These are phyloP conservation scores for Lucifuga dentata DNA, from an alignment of 2,113 vertebrate species.

Conservation along the genomic window DNA sequence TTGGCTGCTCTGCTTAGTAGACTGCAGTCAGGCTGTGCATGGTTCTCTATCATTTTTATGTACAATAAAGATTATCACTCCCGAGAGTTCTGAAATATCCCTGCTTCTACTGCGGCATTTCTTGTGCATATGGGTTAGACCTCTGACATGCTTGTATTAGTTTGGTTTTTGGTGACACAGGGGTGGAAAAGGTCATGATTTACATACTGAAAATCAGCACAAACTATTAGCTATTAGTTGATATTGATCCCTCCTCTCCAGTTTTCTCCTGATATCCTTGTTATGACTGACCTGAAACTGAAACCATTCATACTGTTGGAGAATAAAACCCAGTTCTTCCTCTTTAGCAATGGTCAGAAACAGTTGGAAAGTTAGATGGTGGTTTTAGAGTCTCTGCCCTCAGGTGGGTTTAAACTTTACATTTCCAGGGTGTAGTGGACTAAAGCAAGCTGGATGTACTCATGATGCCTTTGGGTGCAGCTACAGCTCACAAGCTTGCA, in stretches of 20 bases:
- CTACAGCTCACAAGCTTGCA: constrained; percentile 1
- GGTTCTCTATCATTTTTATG: background rate
- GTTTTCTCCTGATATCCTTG: no score
- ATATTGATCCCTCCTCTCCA: no score
- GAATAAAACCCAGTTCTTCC: background rate
- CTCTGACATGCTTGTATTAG: background rate
- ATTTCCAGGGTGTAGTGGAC: background rate
- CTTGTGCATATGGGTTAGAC: background rate
- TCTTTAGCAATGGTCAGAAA: background rate
- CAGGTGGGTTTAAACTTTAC: background rate
- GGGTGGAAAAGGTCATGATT: no score
- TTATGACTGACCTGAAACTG: no score
- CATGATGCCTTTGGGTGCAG: constrained; percentile 2
- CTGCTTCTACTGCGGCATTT: background rate
- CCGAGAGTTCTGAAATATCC: background rate
- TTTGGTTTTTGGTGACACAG: no score
- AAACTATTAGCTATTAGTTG: no score
- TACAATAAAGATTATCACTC: background rate
- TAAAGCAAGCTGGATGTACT: background rate
- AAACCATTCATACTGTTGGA: background rate
- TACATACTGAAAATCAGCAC: no score
- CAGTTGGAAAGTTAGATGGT: background rate
- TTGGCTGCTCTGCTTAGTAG: no score
- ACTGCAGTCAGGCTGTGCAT: background rate
- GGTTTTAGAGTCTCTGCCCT: constrained; percentile 7